Evolutionary conservation across 2,888 invertebrate genomes (phyloP), one percentile per base, ranked within the genome.

Genomic region (Drosophila neotestacea): DNA sequence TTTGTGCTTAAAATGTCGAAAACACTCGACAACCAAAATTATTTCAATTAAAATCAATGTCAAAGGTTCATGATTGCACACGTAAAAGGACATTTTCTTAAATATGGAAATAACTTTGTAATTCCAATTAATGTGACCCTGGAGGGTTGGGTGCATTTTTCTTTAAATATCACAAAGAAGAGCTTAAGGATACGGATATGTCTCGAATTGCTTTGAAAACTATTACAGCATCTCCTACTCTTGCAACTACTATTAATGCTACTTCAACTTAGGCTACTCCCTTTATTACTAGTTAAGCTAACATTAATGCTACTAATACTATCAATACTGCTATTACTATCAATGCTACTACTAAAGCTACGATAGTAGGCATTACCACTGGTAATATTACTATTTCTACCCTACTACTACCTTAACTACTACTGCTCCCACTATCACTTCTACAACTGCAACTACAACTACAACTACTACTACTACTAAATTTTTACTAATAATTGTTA

Each of bases 31-130:
- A 30, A 38, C 34, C 62, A 6, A 32, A 38, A 56, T 63, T n/a
- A 58, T 63, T 58, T 36, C 41, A 59, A 64, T 64, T 64, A 59
- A 50, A 59, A 42, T 48, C 63, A 63, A 63, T 63, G 58, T 63
- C 63, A 48, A 34, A 28, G 41, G 27, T 36, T 32, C 34, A 13
- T 7, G 13, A 47, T 11, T 28, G 28, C 36, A 39, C 2, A 32
- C 5, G 27, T 22, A 6, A 13, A 10, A 11, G 2, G 2, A 42
- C 34, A 13, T 32, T 10, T 4, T 9, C 6, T 9, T 50, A 4
- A 27, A 7, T 22, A 9, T 36, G 4, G 2, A 36, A 36, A 36
- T 50, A 22, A 4, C n/a, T 11, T 13, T 1, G 9, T 16, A 16
- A 36, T 34, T 13, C 9, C 2, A 9, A 5, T 32, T 32, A 32